A percentile compares a stretch with the other conserved stretches of the same genome.
These are phyloP conservation scores for Phoxinus dragarum DNA, from an alignment of 2,797 vertebrate genomes.

Conservation along the genomic window DNA sequence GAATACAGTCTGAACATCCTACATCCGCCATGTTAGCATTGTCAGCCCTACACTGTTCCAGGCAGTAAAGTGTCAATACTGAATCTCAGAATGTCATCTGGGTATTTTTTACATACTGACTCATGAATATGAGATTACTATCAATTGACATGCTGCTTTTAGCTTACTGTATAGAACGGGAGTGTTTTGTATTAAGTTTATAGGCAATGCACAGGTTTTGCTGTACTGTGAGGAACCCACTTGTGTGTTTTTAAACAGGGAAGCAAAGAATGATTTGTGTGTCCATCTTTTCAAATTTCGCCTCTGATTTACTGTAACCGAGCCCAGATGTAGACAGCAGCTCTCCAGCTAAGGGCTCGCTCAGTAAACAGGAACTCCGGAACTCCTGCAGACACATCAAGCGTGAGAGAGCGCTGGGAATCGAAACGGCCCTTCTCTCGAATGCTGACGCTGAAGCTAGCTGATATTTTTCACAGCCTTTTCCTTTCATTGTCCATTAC, in stretches of 20 bases:
- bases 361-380: conserved; percentile 13
- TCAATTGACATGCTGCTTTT: not conserved
- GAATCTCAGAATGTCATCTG: not conserved
- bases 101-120: not conserved
- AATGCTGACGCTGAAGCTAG: not conserved
- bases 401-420: not conserved
- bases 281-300: not conserved
- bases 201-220: not conserved
- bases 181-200: not conserved
- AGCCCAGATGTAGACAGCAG: conserved; percentile 9
- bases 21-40: not conserved
- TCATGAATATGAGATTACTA: not conserved
- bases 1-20: no score
- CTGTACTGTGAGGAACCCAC: not conserved
- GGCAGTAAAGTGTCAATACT: not conserved
- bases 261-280: conserved; percentile 15
- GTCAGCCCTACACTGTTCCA: not conserved
- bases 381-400: conserved; percentile 28
- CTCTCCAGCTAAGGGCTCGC: conserved; percentile 9
- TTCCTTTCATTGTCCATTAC: conserved; percentile 65
- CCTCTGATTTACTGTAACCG: not conserved
- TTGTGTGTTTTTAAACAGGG: not conserved
- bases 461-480: conserved; percentile 49
- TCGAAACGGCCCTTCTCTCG: not conserved
- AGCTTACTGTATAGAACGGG: not conserved